phyloP scores from a whole-genome alignment of 2,888 invertebrate species.

The Theodoxus fluviatilis region DNA sequence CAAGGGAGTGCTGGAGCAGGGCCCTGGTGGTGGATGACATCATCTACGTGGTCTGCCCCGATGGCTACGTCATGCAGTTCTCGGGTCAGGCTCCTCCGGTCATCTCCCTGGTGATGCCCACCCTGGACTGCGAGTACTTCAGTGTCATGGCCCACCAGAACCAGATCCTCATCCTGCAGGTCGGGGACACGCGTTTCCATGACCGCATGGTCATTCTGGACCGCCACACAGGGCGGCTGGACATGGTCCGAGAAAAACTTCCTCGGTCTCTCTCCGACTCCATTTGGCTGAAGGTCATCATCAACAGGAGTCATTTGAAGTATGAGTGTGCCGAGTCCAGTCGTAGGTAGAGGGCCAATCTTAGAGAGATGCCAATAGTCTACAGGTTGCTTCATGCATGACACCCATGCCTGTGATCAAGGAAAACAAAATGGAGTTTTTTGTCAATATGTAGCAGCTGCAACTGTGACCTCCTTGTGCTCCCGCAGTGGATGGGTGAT shows the following conservation, averaged over 20 bases:
- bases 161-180: slow-evolving; percentile 32
- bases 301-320: slow-evolving; percentile 35
- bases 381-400: no score
- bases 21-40: slow-evolving; percentile 33
- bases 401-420: no score
- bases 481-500: no score
- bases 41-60: slow-evolving; percentile 34
- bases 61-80: slow-evolving; percentile 33
- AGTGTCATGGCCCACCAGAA: slow-evolving; percentile 34
- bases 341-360: slow-evolving; percentile 22
- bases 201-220: slow-evolving; percentile 33
- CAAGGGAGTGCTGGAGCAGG: slow-evolving; percentile 34
- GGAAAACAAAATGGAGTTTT: no score
- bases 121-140: slow-evolving; percentile 34
- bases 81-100: slow-evolving; percentile 27
- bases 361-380: no score
- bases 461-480: no score
- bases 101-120: slow-evolving; percentile 33
- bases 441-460: no score
- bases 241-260: slow-evolving; percentile 31
- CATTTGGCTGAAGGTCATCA: slow-evolving; percentile 36
- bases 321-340: slow-evolving; percentile 33
- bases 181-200: slow-evolving; percentile 33
- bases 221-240: slow-evolving; percentile 28
- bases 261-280: slow-evolving; percentile 36